Evolutionary conservation across 2,888 invertebrate genomes (phyloP), one percentile per base, ranked within the genome.

Genomic region (Noctua janthina): DNA sequence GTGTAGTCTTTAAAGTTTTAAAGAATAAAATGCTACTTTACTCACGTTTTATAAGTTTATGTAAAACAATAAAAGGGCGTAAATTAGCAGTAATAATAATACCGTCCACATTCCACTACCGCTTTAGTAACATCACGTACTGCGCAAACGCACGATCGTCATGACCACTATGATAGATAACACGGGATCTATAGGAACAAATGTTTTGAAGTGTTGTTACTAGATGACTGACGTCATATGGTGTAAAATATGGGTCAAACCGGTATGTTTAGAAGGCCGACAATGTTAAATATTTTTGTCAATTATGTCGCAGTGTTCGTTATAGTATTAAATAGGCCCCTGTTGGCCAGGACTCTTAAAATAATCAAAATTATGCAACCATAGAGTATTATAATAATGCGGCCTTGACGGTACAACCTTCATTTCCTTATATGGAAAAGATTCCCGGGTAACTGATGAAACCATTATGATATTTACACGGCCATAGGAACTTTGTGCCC

Each of bases 171-270:
- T 49, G 15, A 51, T n/a, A n/a, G n/a, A n/a, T 70, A n/a, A n/a
- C 51, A 23, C 49, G 82, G 72, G 86, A 81, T 84, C 81, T 69
- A 76, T 59, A 72, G n/a, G 17, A 78, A 69, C 35, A 64, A 13
- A 39, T 1, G 35, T 51, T 74, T 67, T 59, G 1, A 0, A 15
- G 29, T 17, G 0, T n/a, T 15, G 20, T 17, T 68, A 66, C 70
- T 74, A 84, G 84, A 84, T 84, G 84, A 56, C 51, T 67, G n/a
- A 11, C 51, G 2, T 67, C 49, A 43, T 3, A 59, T 20, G 11
- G 8, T 54, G 20, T 74, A 23, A 10, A 54, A 59, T 17, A 11
- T 43, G 23, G 49, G 23, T 43, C 29, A 51, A 15, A 6, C 35
- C 0, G n/a, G 15, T 49, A n/a, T 64, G 4, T 51, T 59, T 43